phyloP scores from a whole-genome alignment of 1,140 invertebrate genomes.

The Goniozus legneri region DNA sequence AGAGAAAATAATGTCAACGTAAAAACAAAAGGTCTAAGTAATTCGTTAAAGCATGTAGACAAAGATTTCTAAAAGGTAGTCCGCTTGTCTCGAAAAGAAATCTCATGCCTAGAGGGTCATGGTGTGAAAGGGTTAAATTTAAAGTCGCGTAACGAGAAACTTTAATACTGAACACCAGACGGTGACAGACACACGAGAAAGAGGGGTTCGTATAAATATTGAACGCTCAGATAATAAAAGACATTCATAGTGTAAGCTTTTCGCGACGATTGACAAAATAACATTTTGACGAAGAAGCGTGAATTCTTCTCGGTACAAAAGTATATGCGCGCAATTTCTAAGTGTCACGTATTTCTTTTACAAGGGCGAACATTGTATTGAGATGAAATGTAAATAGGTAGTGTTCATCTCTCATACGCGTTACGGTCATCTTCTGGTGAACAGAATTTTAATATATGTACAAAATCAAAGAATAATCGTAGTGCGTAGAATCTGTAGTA shows the following conservation, averaged over 20 bases:
- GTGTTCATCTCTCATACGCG: neutral
- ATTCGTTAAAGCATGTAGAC: neutral
- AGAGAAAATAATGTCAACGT: too few relatives aligned
- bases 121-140: constrained; percentile 27
- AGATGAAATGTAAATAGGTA: too few relatives aligned
- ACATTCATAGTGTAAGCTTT: too few relatives aligned
- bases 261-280: too few relatives aligned
- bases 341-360: too few relatives aligned
- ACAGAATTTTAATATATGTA: constrained; percentile 40
- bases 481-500: constrained; percentile 38
- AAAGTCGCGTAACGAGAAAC: constrained; percentile 9
- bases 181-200: constrained; percentile 14
- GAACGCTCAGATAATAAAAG: too few relatives aligned
- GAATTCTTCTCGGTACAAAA: too few relatives aligned
- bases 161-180: constrained; percentile 22
- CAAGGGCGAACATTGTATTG: too few relatives aligned
- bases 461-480: constrained; percentile 50
- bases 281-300: too few relatives aligned
- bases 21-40: too few relatives aligned
- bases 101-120: constrained; percentile 1
- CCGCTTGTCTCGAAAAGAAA: neutral
- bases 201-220: too few relatives aligned
- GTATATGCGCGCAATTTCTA: too few relatives aligned
- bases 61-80: constrained; percentile 3
- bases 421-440: constrained; percentile 26